Evolutionary conservation across 2,113 vertebrate genomes (phyloP), one percentile per base, ranked within the genome.

Genomic region (Leptobrachium leishanense): DNA sequence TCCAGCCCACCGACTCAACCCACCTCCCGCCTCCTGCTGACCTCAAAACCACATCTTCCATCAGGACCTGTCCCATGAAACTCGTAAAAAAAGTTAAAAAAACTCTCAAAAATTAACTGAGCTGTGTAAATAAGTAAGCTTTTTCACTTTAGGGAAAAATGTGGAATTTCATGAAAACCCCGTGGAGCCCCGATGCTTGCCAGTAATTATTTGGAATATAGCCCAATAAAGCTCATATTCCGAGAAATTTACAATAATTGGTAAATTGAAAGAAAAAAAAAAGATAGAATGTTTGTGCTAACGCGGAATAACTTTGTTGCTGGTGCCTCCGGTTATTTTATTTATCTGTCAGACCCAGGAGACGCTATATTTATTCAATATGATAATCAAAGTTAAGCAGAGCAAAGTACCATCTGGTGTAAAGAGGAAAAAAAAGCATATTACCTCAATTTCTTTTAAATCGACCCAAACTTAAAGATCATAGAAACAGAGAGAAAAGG

Each of bases 281-380:
- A 64, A 64, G 39, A 64, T 64, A 64, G 3, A 15, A 3, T 43
- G 55, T 50, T 77, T 42, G 75, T 41, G 55, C 2, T 44, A 55
- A 72, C 20, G 46, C 50, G 15, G 20, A 81, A 69, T 62, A 31
- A 42, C 54, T 77, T 43, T 6, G 20, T 42, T 44, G 70, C 55
- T 55, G 40, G 10, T 10, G 39, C 39, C 65, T 53, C 63, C 50
- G 39, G 50, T 74, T 68, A 62, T 68, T 68, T 79, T 69, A 68
- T 59, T 62, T 81, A 68, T 62, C 64, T 68, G 78, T 44, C 72
- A 74, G n/a, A 46, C 72, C 20, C 20, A 31, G 20, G 20, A 31
- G 20, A 31, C 71, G n/a, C 40, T 74, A 59, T 73, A 79, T 81
- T 68, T 53, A 74, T 81, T 81, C 71, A 68, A 63, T 74, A 40